Base-by-base conservation (phyloP, 2,797 vertebrate genomes). In the Xenops minutus region DNA sequence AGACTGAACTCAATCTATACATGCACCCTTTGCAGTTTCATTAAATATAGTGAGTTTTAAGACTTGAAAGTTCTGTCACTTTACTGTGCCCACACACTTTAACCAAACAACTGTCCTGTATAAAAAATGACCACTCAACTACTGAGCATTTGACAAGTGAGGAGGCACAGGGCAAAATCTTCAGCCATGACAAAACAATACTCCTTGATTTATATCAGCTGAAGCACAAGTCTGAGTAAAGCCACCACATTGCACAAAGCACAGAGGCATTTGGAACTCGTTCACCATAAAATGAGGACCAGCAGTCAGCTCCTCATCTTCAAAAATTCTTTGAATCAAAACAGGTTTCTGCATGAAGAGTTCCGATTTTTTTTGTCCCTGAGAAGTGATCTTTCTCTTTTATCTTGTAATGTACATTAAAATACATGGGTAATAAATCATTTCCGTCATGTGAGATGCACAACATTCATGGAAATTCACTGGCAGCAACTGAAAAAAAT, bases 321-420 rank as follows among this genome's bases (percentile, higher is more conserved):
- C 39, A 79, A 75, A 82, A 72, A 68, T 73, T 49, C 11, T 86
- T 80, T 73, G 13, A 78, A 63, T 46, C 51, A 71, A 73, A 93
- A 43, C 39, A 69, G 36, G 26, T 22, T 88, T 30, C 48, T 36
- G 51, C 43, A 55, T 1, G 4, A 63, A 81, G 43, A 69, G 14
- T 52, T 82, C 68, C 39, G 10, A 19, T 55, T 74, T 56, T 49
- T 49, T 61, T 85, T 73, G 26, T 48, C 51, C 34, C 71, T 43
- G 15, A 74, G 49, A 29, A 84, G 43, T 23, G 39, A 85, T 67
- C 51, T 78, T 5, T 22, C 8, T 37, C 49, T 78, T 48, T 18
- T 48, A 73, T 75, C 63, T 92, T 88, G 66, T 34, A 63, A 85
- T 71, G 92, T 67, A 64, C 79, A 75, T 80, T 83, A 82, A 11